These are phyloP conservation scores for Phyllotreta striolata DNA, from an alignment of 2,888 invertebrate species.

Conservation along the genomic window DNA sequence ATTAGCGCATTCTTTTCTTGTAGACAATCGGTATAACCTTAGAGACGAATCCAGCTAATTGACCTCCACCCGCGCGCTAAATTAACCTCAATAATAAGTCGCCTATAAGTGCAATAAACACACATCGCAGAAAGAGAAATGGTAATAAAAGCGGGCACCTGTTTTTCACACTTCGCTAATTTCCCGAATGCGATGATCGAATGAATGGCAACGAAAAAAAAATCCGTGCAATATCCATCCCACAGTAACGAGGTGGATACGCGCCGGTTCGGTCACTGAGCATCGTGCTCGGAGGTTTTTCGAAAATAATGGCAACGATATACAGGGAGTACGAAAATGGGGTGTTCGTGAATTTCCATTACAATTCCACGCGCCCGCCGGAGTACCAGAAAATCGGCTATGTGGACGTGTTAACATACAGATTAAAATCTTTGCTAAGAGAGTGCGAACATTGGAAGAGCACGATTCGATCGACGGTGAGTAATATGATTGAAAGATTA, in stretches of 20 bases:
- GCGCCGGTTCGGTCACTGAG: constrained; percentile 35
- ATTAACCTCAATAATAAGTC: constrained; percentile 34
- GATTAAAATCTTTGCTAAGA: constrained; percentile 52
- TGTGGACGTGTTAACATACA: constrained; percentile 54
- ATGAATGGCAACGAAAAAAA: constrained; percentile 22
- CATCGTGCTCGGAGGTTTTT: constrained; percentile 3
- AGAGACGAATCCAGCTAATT: constrained; percentile 25
- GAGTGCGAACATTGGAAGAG: constrained; percentile 48
- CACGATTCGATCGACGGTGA: constrained; percentile 47
- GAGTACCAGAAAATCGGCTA: constrained; percentile 53
- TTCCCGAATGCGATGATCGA: constrained; percentile 28
- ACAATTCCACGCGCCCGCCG: constrained; percentile 52
- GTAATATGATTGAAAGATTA: constrained; percentile 28
- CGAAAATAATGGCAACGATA: constrained; percentile 36
- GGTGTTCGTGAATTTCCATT: constrained; percentile 41
- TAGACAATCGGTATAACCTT: not conserved
- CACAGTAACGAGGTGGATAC: constrained; percentile 35
- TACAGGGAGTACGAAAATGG: constrained; percentile 43
- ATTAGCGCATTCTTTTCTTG: not conserved
- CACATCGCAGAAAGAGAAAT: constrained; percentile 1
- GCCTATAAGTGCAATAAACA: constrained; percentile 9
- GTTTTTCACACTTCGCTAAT: constrained; percentile 46
- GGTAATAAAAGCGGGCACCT: constrained; percentile 40
- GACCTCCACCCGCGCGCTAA: constrained; percentile 23
- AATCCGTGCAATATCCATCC: constrained; percentile 8